Evolutionary conservation across 2,888 invertebrate genomes (phyloP), one percentile per base, ranked within the genome.

Genomic region (Minunthozetes semirufus): DNA sequence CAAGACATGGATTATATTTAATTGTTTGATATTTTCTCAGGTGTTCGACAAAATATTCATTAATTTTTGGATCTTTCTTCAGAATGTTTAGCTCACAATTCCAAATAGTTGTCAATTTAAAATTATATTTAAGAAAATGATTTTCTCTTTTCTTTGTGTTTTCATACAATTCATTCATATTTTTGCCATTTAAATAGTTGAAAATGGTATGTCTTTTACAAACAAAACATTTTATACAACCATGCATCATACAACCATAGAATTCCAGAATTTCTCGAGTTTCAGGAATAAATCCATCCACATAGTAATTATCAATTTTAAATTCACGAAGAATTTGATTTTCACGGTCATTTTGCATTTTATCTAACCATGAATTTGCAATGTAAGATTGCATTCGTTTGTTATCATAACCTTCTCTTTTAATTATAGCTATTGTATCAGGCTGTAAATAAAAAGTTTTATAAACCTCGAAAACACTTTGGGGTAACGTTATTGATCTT

Each of bases 301-400:
- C 22, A 4, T 22, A 2, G 22, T 19, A 53, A 19, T n/a, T n/a
- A 2, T 11, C 3, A 19, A 53, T 19, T 53, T 53, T 53, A 19
- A 8, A 53, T 53, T 53, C 53, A 22, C 53, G 2, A 22, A 19
- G 11, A 19, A 53, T 53, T n/a, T 4, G 2, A n/a, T 19, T 2
- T 8, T 53, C 11, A 3, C 53, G 2, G 8, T 11, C n/a, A 8
- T 3, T 53, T 53, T 53, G 53, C 3, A 53, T 19, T 22, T 8
- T 22, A n/a, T 76, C 78, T 6, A 79, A 68, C 78, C 79, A 79
- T 22, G 73, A 50, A 9, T 72, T 73, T 25, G 72, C 77, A 48
- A 68, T 76, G 27, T 72, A 73, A 11, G 68, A 74, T 11, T 77
- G 72, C 17, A 53, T 74, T 19, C 68, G 42, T 1, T 68, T 50